Percentiles rank a stretch among this genome's conserved stretches.
Evolutionary conservation across 2,797 vertebrate species (phyloP).

Genomic region (Knipowitschia caucasica): DNA sequence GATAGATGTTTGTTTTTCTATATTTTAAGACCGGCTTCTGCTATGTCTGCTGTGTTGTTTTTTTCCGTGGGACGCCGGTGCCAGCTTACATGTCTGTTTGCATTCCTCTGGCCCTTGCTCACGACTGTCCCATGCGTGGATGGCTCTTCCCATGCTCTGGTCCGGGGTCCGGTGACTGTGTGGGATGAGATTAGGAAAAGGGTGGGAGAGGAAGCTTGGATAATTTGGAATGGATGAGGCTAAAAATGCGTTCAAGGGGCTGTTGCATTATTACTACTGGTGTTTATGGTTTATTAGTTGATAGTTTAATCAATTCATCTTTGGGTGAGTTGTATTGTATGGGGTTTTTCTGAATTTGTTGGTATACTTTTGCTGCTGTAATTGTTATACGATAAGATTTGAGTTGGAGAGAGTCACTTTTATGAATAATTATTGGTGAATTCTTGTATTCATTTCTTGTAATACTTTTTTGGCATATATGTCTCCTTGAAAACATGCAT

Average conservation of each 20-base stretch:
- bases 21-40: constrained; percentile 18
- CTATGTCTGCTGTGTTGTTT: constrained; percentile 47
- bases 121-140: constrained; percentile 36
- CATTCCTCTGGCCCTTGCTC: constrained; percentile 51
- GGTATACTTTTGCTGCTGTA: too few relatives aligned
- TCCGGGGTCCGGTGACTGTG: constrained; percentile 37
- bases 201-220: constrained; percentile 17
- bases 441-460: too few relatives aligned
- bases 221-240: constrained; percentile 50
- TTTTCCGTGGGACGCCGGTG: constrained; percentile 33
- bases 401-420: too few relatives aligned
- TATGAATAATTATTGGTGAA: too few relatives aligned
- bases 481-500: too few relatives aligned
- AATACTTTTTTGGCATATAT: too few relatives aligned
- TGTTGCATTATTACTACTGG: too few relatives aligned
- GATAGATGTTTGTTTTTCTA: constrained; percentile 6
- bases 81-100: constrained; percentile 47
- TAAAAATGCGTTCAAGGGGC: constrained; percentile 36
- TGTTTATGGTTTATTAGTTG: too few relatives aligned
- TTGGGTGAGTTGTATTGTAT: too few relatives aligned
- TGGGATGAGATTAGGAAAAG: background rate
- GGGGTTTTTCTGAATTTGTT: too few relatives aligned
- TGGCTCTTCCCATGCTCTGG: constrained; percentile 50
- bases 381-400: too few relatives aligned
- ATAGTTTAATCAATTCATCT: too few relatives aligned